Percentiles rank a stretch among this genome's conserved stretches.
Conservation (phyloP, 2,888 invertebrate species). For the Pollenia griseotomentosa region DNA sequence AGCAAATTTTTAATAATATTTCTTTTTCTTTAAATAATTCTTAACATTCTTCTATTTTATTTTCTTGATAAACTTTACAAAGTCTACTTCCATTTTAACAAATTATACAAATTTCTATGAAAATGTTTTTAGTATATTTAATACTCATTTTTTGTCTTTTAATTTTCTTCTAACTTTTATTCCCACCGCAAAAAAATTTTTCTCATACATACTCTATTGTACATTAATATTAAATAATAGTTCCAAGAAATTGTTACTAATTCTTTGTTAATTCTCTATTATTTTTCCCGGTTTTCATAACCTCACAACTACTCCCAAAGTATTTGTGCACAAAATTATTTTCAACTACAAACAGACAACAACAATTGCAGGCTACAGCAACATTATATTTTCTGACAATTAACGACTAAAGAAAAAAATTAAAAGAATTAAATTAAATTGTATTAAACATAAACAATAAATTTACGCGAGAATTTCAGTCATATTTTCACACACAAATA, state of each 20-base stretch:
- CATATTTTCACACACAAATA: constrained; percentile 68
- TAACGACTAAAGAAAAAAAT: constrained; percentile 16
- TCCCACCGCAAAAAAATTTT: constrained; percentile 24
- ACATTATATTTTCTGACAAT: constrained; percentile 22
- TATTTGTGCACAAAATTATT: background rate
- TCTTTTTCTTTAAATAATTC: too few relatives aligned
- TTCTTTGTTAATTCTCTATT: constrained; percentile 39
- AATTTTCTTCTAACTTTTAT: constrained; percentile 11
- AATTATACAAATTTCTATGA: background rate
- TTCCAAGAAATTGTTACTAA: constrained; percentile 50
- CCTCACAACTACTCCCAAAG: background rate
- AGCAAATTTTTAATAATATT: too few relatives aligned
- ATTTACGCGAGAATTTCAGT: constrained; percentile 47
- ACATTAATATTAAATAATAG: constrained; percentile 53
- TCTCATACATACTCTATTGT: constrained; percentile 14
- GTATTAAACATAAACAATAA: constrained; percentile 47
- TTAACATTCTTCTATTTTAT: too few relatives aligned
- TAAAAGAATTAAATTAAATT: constrained; percentile 55
- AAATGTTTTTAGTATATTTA: constrained; percentile 8
- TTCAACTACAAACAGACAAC: constrained; percentile 4
- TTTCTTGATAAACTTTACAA: background rate
- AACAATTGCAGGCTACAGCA: background rate
- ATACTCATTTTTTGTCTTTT: background rate
- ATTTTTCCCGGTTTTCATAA: background rate
- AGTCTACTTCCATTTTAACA: background rate